These are phyloP conservation scores for Pedetes capensis DNA, from an alignment of 2,113 vertebrate genomes.

Conservation along the genomic window DNA sequence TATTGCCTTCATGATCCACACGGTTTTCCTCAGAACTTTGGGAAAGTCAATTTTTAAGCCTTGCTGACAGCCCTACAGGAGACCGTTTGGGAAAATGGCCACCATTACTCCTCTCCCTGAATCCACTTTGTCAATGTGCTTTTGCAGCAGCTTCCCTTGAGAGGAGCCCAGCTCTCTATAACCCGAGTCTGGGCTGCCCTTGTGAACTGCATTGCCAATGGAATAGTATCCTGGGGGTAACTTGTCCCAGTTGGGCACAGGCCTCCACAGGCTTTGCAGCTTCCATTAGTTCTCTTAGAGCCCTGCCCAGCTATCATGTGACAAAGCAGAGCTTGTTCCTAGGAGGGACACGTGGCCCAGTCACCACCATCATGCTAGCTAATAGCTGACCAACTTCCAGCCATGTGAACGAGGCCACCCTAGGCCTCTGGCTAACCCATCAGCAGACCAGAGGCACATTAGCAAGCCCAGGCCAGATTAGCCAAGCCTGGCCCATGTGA, in stretches of 20 bases:
- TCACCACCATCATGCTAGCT: neutral
- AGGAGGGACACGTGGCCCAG: neutral
- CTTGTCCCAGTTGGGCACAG: neutral
- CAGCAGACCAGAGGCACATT: neutral
- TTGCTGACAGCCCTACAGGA: neutral
- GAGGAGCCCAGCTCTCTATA: neutral
- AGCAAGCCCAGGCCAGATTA: neutral
- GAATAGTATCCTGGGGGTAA: neutral
- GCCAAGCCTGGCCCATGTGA: neutral
- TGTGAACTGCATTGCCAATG: neutral
- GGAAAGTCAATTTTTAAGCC: neutral
- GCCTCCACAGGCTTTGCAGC: neutral
- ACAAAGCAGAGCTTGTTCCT: neutral
- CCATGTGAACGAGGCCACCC: neutral
- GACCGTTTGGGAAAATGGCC: neutral
- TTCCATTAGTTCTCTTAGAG: neutral
- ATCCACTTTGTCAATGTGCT: neutral
- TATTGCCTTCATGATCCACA: neutral
- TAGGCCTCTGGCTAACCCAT: neutral
- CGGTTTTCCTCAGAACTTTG: neutral
- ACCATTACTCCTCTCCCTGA: neutral
- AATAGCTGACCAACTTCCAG: neutral
- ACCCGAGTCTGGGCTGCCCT: neutral
- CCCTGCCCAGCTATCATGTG: neutral
- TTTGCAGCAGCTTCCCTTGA: neutral